These are phyloP conservation scores for Heteronetta atricapilla DNA, from an alignment of 2,113 vertebrate species.

Conservation along the genomic window DNA sequence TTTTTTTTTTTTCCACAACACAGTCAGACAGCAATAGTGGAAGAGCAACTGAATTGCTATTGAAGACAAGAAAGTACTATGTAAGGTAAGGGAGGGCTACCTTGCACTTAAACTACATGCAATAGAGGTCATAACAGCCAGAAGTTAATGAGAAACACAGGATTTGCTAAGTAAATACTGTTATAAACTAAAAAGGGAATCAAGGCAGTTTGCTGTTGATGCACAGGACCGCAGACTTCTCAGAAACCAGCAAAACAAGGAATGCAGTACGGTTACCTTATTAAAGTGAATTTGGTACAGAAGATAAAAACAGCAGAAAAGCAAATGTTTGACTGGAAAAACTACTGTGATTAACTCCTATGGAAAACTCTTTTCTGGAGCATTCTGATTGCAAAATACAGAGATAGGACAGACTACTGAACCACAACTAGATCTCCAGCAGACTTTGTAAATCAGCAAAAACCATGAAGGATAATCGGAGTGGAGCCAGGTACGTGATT, in stretches of 20 bases:
- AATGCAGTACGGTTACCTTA: not conserved
- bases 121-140: not conserved
- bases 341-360: slow-evolving; percentile 73
- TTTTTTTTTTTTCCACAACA: not conserved
- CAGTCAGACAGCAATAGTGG: not conserved
- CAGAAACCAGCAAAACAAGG: not conserved
- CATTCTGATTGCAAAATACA: slow-evolving; percentile 77
- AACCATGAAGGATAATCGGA: slow-evolving; percentile 55
- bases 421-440: slow-evolving; percentile 71
- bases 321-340: slow-evolving; percentile 67
- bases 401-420: slow-evolving; percentile 74
- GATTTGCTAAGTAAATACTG: not conserved
- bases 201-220: not conserved
- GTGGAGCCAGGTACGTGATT: slow-evolving; percentile 71
- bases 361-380: slow-evolving; percentile 75
- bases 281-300: not conserved
- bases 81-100: not conserved
- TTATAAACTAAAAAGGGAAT: not conserved
- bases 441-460: slow-evolving; percentile 68
- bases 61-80: not conserved
- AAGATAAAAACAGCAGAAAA: not conserved
- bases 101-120: not conserved
- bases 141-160: not conserved
- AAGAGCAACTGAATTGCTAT: no score
- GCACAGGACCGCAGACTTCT: not conserved